Evolutionary conservation across 2,797 vertebrate species (phyloP).

Genomic region (Ficedula albicollis): DNA sequence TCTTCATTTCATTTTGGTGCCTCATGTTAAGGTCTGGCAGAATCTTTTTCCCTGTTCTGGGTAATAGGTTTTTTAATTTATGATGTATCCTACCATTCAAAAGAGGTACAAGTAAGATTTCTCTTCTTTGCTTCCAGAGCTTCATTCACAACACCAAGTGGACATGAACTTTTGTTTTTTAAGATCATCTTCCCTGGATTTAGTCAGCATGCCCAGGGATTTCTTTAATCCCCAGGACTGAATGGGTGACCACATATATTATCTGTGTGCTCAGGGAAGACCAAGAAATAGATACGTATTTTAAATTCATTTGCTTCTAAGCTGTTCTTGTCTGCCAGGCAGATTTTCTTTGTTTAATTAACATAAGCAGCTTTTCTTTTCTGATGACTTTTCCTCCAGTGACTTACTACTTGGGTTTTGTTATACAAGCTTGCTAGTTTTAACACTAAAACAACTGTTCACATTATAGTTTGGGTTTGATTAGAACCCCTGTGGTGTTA

Average conservation of each 20-base stretch:
- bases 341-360: conserved; percentile 46
- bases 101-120: background rate
- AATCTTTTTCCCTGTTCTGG: background rate
- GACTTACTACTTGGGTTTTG: background rate
- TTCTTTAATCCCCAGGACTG: background rate
- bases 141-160: background rate
- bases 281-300: background rate
- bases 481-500: background rate
- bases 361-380: conserved; percentile 43
- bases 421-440: background rate
- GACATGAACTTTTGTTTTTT: background rate
- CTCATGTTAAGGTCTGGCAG: background rate
- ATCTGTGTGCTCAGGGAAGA: background rate
- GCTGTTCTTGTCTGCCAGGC: background rate
- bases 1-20: background rate
- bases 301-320: background rate
- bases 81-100: background rate
- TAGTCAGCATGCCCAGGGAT: background rate
- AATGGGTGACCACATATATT: background rate
- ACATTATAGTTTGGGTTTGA: background rate
- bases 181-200: background rate
- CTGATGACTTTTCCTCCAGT: background rate
- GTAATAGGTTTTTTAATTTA: background rate
- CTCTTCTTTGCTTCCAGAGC: background rate
- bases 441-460: background rate